Conservation (phyloP, 2,888 invertebrate species). For the Thymelicus sylvestris region DNA sequence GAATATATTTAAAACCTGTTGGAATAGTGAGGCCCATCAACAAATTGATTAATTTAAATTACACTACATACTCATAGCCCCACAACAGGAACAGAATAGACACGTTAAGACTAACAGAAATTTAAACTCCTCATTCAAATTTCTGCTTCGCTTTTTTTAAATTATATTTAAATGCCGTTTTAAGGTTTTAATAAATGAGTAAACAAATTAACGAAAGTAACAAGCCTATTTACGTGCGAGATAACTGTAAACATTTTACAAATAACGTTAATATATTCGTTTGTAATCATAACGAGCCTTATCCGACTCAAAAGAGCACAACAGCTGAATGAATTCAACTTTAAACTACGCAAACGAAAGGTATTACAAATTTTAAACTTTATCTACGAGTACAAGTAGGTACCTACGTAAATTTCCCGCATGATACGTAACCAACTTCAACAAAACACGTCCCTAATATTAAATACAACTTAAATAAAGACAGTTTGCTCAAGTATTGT, state of each 20-base stretch:
- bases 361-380: conserved; percentile 71
- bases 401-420: conserved; percentile 50
- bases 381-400: conserved; percentile 39
- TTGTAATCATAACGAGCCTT: conserved; percentile 27
- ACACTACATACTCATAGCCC: too few relatives aligned
- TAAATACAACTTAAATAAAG: conserved; percentile 79
- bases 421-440: conserved; percentile 60
- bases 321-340: conserved; percentile 55
- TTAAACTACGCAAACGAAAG: conserved; percentile 61
- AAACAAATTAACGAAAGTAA: too few relatives aligned
- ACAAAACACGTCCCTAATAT: conserved; percentile 75
- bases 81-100: too few relatives aligned
- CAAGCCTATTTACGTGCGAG: background rate
- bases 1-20: too few relatives aligned
- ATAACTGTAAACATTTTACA: background rate
- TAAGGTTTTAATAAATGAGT: too few relatives aligned
- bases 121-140: too few relatives aligned
- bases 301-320: conserved; percentile 51
- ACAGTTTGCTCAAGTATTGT: conserved; percentile 69
- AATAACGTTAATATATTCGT: conserved; percentile 13
- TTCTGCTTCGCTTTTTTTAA: too few relatives aligned
- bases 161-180: too few relatives aligned
- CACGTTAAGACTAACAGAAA: too few relatives aligned
- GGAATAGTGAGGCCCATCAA: too few relatives aligned
- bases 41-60: too few relatives aligned